Evolutionary conservation across 2,888 invertebrate genomes (phyloP).

Genomic region (Spilosoma lubricipeda): DNA sequence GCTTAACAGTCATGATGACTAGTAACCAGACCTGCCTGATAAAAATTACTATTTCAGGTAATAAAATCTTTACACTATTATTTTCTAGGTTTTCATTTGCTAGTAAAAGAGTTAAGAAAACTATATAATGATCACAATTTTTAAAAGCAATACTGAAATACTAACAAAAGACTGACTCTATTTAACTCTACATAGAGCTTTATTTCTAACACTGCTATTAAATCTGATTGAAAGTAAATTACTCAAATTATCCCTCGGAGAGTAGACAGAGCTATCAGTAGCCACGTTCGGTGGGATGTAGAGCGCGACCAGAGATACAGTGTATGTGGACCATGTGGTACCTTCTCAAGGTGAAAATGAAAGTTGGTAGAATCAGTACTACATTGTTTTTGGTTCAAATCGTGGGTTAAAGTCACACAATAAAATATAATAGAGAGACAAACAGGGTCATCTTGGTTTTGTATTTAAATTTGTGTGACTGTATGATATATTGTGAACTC

Average conservation of each 20-base stretch:
- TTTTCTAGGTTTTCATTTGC: no score
- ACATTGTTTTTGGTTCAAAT: slow-evolving; percentile 33
- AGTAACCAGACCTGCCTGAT: no score
- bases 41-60: no score
- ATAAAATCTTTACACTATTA: no score
- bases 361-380: slow-evolving; percentile 34
- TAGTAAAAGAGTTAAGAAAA: no score
- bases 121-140: no score
- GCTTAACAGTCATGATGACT: no score
- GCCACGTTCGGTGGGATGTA: slow-evolving; percentile 40
- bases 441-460: slow-evolving; percentile 16
- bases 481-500: background rate
- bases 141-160: background rate
- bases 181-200: background rate
- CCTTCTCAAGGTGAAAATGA: slow-evolving; percentile 55
- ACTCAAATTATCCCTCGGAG: slow-evolving; percentile 28
- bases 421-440: slow-evolving; percentile 16
- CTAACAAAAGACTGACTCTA: background rate
- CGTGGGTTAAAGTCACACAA: slow-evolving; percentile 26
- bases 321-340: slow-evolving; percentile 38
- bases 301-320: slow-evolving; percentile 49
- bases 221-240: slow-evolving; percentile 52
- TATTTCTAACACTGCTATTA: background rate
- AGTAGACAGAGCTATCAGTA: slow-evolving; percentile 31
- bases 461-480: slow-evolving; percentile 8